phyloP scores from a whole-genome alignment of 2,888 invertebrate genomes.

The Hoplodrina ambigua region DNA sequence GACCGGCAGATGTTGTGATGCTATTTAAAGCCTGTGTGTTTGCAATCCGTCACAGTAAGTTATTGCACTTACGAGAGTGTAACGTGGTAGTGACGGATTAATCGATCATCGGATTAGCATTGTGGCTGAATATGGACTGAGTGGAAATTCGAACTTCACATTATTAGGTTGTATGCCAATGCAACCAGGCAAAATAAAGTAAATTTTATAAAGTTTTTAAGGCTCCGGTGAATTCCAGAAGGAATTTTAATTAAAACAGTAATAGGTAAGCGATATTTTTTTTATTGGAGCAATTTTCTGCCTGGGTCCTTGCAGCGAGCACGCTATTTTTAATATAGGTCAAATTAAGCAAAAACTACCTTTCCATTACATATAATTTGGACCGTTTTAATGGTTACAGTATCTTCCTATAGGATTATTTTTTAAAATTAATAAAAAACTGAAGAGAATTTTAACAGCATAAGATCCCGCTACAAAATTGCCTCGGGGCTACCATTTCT shows the following conservation, averaged over 20 bases:
- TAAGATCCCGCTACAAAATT: not conserved
- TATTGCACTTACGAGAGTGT: constrained; percentile 20
- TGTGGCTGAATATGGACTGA: constrained; percentile 18
- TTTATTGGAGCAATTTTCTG: too few relatives aligned
- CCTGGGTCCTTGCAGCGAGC: too few relatives aligned
- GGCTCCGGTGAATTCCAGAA: too few relatives aligned
- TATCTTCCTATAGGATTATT: not conserved
- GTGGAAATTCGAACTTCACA: not conserved
- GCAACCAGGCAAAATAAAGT: too few relatives aligned
- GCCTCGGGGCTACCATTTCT: constrained; percentile 15
- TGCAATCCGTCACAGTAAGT: not conserved
- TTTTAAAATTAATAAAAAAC: constrained; percentile 11
- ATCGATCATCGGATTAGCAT: constrained; percentile 15
- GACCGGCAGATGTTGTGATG: not conserved
- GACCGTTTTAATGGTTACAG: too few relatives aligned
- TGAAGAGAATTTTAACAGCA: not conserved
- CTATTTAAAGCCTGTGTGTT: not conserved
- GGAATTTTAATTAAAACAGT: too few relatives aligned
- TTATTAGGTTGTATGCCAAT: not conserved
- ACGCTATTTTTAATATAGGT: too few relatives aligned
- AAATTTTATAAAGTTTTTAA: too few relatives aligned
- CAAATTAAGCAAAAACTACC: too few relatives aligned
- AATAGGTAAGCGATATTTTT: too few relatives aligned
- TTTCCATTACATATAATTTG: too few relatives aligned
- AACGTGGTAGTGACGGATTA: constrained; percentile 29